Conservation (phyloP, 1,140 invertebrate species). For the Brachionus angularis region DNA sequence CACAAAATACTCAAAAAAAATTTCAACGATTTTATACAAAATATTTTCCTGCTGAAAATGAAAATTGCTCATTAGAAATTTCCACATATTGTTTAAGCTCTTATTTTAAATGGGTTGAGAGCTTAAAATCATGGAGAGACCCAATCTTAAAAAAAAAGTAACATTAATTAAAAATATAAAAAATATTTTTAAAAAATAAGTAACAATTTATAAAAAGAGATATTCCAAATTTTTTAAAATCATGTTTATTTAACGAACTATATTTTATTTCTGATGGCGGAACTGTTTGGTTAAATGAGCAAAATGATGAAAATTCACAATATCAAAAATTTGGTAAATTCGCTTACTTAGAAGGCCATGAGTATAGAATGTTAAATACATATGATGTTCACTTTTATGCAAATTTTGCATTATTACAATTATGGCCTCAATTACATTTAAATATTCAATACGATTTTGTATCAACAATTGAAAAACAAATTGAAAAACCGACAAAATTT, state of each 20-base stretch:
- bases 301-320: slow-evolving; percentile 46
- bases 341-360: slow-evolving; percentile 66
- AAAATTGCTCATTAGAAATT: neutral
- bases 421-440: slow-evolving; percentile 83
- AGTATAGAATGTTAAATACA: slow-evolving; percentile 91
- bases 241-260: slow-evolving; percentile 86
- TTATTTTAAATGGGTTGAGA: neutral
- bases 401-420: slow-evolving; percentile 75
- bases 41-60: slow-evolving; percentile 68
- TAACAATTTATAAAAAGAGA: neutral
- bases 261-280: slow-evolving; percentile 87
- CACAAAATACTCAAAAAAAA: neutral
- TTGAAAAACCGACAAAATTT: slow-evolving; percentile 48
- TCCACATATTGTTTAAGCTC: neutral
- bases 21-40: slow-evolving; percentile 71
- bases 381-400: slow-evolving; percentile 96
- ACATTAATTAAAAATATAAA: neutral
- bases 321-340: slow-evolving; percentile 58
- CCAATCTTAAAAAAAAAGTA: slow-evolving; percentile 14
- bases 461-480: slow-evolving; percentile 46
- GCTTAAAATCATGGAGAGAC: neutral
- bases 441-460: slow-evolving; percentile 78
- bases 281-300: slow-evolving; percentile 67
- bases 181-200: neutral
- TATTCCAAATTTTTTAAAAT: slow-evolving; percentile 62